Evolutionary conservation across 1,140 invertebrate genomes (phyloP), one percentile per base, ranked within the genome.

Genomic region (Formica selysi): DNA sequence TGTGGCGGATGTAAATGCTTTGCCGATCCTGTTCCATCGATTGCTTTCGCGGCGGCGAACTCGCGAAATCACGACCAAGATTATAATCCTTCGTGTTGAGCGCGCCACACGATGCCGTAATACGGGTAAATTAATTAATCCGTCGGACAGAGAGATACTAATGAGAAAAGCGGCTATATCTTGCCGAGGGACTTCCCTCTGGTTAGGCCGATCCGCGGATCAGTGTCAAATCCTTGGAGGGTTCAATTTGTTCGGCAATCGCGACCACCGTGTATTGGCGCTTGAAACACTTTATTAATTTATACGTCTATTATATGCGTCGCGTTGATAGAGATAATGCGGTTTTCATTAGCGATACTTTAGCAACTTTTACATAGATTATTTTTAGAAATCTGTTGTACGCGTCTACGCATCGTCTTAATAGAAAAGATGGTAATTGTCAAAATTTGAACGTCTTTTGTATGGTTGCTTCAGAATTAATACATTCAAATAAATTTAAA

Each of bases 71-170:
- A 36, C 51, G 84, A 10, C 44, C 48, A 70, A 83, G 26, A 76
- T 76, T 65, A 54, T 86, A 86, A 86, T 86, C 85, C 76, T 80
- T 74, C 67, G 59, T 29, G 61, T 68, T 67, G 65, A 86, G 48
- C 57, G 48, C 57, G 26, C 32, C 3, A 32, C 54, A 44, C 85
- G 67, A 86, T 78, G 61, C 51, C 36, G 38, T 80, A 80, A 87
- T 86, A 38, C 74, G 67, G 86, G 38, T 71, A 80, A 79, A 87
- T 87, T 87, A 87, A 87, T 87, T 85, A 87, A 85, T 71, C 81
- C 85, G 29, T 51, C 78, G 65, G 38, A 48, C 51, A 70, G 64
- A 59, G 65, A 59, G 86, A 68, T 32, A 70, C 32, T 61, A 64
- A 87, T 59, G 64, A 87, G 70, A 48, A 65, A 68, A 76, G 65